Percentiles rank a stretch among this genome's conserved stretches.
These are phyloP conservation scores for Xestoiulus laeticollis DNA, from an alignment of 2,888 invertebrate species.

Conservation along the genomic window DNA sequence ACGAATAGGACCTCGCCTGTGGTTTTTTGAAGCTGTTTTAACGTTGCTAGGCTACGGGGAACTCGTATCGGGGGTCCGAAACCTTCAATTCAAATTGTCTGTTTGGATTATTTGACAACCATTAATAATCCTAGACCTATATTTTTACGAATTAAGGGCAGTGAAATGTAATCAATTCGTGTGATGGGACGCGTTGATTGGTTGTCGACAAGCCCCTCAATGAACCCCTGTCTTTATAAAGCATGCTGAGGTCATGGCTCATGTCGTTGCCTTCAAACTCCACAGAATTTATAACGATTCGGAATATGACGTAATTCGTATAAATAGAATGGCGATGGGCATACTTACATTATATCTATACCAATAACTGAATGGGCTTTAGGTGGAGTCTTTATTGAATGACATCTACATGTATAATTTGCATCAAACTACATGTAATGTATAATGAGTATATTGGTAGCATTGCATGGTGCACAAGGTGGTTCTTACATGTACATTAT, in stretches of 20 bases:
- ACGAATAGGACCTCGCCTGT: background rate
- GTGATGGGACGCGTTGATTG: slow-evolving; percentile 15
- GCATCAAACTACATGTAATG: background rate
- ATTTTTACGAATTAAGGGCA: slow-evolving; percentile 3
- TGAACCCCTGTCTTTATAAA: background rate
- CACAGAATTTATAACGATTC: background rate
- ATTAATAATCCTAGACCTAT: slow-evolving; percentile 23
- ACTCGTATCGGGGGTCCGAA: background rate
- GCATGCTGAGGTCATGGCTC: background rate
- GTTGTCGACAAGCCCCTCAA: background rate
- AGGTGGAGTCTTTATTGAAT: background rate
- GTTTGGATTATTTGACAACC: background rate
- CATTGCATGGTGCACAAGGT: too few species aligned
- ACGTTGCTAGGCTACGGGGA: slow-evolving; percentile 6
- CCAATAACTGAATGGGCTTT: background rate
- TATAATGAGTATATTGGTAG: too few species aligned
- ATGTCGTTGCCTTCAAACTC: background rate
- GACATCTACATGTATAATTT: background rate
- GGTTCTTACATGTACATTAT: too few species aligned
- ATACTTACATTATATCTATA: background rate
- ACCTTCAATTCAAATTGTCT: background rate
- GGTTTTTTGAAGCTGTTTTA: background rate
- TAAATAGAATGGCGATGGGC: background rate
- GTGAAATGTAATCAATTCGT: background rate
- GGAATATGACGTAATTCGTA: background rate